phyloP scores from a whole-genome alignment of 2,113 vertebrate genomes.

The Engraulis encrasicolus region DNA sequence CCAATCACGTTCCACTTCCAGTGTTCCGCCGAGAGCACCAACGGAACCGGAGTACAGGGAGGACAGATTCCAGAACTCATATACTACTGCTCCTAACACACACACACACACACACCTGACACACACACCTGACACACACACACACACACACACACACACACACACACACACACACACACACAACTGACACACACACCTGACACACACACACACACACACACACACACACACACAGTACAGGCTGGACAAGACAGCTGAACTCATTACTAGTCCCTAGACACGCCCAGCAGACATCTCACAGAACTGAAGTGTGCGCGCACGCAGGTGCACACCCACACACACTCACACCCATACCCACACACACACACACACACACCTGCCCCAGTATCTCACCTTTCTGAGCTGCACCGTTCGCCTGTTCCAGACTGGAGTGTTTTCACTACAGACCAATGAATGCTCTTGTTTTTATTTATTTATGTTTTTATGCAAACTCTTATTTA shows the following conservation, averaged over 20 bases:
- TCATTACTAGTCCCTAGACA: no score
- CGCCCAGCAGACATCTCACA: no score
- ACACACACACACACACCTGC: not conserved
- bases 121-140: not conserved
- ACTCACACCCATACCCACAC: not conserved
- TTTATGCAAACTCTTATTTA: not conserved
- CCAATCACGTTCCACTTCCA: conserved; percentile 98
- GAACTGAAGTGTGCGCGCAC: no score
- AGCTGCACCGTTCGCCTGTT: not conserved
- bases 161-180: conserved; percentile 11
- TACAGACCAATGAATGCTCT: conserved; percentile 75
- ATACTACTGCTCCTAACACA: conserved; percentile 80
- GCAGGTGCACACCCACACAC: no score
- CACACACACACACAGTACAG: no score
- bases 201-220: not conserved
- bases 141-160: not conserved
- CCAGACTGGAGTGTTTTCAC: not conserved
- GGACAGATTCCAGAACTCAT: conserved; percentile 98
- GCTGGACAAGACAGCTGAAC: no score
- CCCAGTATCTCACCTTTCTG: not conserved
- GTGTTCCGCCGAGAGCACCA: conserved; percentile 98
- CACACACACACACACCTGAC: no score
- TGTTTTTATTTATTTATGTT: conserved; percentile 87
- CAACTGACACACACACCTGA: not conserved
- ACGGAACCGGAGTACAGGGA: conserved; percentile 97